Conservation (phyloP, 2,113 vertebrate genomes). For the Stegastes partitus region DNA sequence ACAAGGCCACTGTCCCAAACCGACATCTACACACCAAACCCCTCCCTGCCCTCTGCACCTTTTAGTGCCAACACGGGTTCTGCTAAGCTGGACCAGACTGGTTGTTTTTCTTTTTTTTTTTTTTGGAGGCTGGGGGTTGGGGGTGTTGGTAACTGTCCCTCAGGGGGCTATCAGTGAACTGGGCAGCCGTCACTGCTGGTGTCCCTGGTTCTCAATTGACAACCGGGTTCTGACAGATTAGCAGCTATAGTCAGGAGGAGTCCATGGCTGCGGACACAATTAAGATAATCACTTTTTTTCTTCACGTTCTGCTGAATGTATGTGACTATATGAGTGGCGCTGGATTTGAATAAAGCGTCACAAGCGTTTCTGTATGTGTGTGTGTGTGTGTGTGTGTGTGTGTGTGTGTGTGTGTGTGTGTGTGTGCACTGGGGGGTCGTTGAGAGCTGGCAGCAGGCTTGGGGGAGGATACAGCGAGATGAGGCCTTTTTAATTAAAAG, state of each 20-base stretch:
- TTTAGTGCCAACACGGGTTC: slow-evolving; percentile 63
- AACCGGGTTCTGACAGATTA: slow-evolving; percentile 81
- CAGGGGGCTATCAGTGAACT: slow-evolving; percentile 80
- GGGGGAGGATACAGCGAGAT: slow-evolving; percentile 72
- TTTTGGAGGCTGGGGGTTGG: slow-evolving; percentile 13
- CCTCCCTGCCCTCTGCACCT: slow-evolving; percentile 11
- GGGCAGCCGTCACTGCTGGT: slow-evolving; percentile 80
- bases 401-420: slow-evolving; percentile 14
- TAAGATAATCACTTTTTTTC: slow-evolving; percentile 68
- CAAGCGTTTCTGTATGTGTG: background rate
- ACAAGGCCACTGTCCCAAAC: slow-evolving; percentile 29
- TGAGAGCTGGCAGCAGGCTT: slow-evolving; percentile 56
- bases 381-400: slow-evolving; percentile 4
- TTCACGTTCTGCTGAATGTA: slow-evolving; percentile 49
- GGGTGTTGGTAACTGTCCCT: slow-evolving; percentile 82
- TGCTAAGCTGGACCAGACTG: slow-evolving; percentile 58
- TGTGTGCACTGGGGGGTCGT: slow-evolving; percentile 31
- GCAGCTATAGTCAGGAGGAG: slow-evolving; percentile 79
- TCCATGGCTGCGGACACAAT: slow-evolving; percentile 65
- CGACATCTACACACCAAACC: slow-evolving; percentile 9
- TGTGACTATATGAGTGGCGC: slow-evolving; percentile 4
- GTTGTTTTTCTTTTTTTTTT: slow-evolving; percentile 28
- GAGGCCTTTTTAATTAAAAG: slow-evolving; percentile 84
- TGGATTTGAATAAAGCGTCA: slow-evolving; percentile 38
- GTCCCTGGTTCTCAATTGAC: slow-evolving; percentile 75